Percentiles rank a stretch among this genome's conserved stretches.
Conservation (phyloP, 2,888 invertebrate species). For the Epinotia ramella region DNA sequence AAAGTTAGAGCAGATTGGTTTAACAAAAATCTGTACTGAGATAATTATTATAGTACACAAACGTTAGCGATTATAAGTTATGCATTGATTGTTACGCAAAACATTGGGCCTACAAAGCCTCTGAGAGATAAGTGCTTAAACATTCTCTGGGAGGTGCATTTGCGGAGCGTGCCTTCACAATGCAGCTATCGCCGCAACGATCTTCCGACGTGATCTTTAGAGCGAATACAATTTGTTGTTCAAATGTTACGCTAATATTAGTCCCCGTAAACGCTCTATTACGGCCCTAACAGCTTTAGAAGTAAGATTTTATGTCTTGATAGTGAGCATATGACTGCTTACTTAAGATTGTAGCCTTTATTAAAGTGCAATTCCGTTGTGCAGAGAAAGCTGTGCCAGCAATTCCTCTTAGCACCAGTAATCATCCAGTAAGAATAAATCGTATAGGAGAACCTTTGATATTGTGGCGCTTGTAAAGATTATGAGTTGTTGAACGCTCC, state of each 20-base stretch:
- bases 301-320: conserved; percentile 31
- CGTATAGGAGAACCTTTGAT: background rate
- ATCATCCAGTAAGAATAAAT: conserved; percentile 20
- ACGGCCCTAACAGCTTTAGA: conserved; percentile 35
- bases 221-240: conserved; percentile 54
- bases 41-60: conserved; percentile 55
- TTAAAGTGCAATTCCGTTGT: conserved; percentile 26
- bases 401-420: conserved; percentile 20
- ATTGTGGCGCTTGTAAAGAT: background rate
- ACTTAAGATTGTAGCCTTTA: conserved; percentile 35
- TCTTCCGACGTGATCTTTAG: conserved; percentile 52
- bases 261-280: conserved; percentile 46
- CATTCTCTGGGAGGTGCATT: conserved; percentile 52
- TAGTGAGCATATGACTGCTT: conserved; percentile 33
- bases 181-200: conserved; percentile 51
- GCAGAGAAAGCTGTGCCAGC: conserved; percentile 31
- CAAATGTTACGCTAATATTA: conserved; percentile 53
- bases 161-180: conserved; percentile 49
- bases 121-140: conserved; percentile 50
- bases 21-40: conserved; percentile 49
- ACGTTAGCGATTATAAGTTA: conserved; percentile 54
- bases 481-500: background rate
- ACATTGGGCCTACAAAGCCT: conserved; percentile 45
- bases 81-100: conserved; percentile 57
- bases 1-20: conserved; percentile 35